phyloP scores from a whole-genome alignment of 2,888 invertebrate genomes.

The Ophion ventricosus region DNA sequence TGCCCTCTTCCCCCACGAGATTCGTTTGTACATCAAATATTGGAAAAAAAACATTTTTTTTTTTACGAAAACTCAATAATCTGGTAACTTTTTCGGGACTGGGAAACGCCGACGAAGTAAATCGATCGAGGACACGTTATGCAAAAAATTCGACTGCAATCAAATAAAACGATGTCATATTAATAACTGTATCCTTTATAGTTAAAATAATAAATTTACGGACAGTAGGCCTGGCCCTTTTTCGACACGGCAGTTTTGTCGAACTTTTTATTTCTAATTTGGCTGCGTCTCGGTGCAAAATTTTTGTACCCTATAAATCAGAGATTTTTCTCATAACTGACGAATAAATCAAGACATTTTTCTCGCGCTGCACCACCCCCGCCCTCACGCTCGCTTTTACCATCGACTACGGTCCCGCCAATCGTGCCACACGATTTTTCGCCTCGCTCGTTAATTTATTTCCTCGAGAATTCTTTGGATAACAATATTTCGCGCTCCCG shows the following conservation, averaged over 20 bases:
- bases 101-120: background rate
- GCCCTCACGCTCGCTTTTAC: background rate
- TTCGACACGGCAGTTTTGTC: background rate
- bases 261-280: conserved; percentile 2
- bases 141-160: background rate
- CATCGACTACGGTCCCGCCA: conserved; percentile 1
- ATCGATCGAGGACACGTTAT: background rate
- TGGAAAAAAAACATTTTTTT: background rate
- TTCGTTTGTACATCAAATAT: background rate
- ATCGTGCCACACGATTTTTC: conserved; percentile 10
- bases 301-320: conserved; percentile 68
- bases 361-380: conserved; percentile 46
- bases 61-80: background rate
- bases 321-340: conserved; percentile 71
- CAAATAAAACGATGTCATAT: background rate
- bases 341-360: conserved; percentile 75
- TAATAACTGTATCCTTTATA: background rate
- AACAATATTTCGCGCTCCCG: conserved; percentile 2
- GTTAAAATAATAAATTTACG: background rate
- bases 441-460: conserved; percentile 40
- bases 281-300: background rate
- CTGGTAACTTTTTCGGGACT: background rate
- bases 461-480: conserved; percentile 22
- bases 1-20: background rate
- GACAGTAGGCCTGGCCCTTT: too few species aligned